Conservation (phyloP, 2,888 invertebrate species). For the Agapostemon virescens region DNA sequence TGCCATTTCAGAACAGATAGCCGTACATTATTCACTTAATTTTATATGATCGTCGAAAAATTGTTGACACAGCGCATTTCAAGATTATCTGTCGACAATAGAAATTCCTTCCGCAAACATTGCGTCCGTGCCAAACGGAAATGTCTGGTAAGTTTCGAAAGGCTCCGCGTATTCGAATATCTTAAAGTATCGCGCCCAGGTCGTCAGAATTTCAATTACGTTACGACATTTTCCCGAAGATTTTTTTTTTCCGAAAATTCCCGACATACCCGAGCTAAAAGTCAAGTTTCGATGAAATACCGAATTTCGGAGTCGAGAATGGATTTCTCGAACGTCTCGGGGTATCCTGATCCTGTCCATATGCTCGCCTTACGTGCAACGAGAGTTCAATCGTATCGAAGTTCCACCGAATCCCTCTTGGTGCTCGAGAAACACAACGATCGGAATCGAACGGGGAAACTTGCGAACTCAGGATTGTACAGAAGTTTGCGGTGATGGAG, state of each 20-base stretch:
- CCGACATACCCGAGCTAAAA: not conserved
- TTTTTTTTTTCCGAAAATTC: not conserved
- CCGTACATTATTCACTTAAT: too few relatives aligned
- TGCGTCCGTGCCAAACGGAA: not conserved
- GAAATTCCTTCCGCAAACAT: not conserved
- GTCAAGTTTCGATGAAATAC: constrained; percentile 1
- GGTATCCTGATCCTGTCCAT: not conserved
- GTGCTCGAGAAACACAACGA: constrained; percentile 14
- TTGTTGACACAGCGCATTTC: not conserved
- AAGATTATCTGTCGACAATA: not conserved
- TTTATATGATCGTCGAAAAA: not conserved
- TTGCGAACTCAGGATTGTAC: constrained; percentile 10
- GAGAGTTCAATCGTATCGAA: constrained; percentile 7
- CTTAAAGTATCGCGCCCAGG: not conserved
- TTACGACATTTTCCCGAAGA: not conserved
- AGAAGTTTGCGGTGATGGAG: constrained; percentile 6
- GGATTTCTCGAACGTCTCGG: constrained; percentile 2
- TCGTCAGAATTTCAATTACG: constrained; percentile 11
- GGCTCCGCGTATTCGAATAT: not conserved
- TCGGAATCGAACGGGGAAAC: constrained; percentile 11
- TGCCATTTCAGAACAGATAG: too few relatives aligned
- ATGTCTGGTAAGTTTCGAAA: not conserved
- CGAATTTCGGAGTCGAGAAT: not conserved
- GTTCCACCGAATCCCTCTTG: constrained; percentile 17
- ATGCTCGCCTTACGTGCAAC: constrained; percentile 8